Percentiles rank a stretch among this genome's conserved stretches.
Conservation (phyloP, 1,140 invertebrate species). For the Grapholita molesta region DNA sequence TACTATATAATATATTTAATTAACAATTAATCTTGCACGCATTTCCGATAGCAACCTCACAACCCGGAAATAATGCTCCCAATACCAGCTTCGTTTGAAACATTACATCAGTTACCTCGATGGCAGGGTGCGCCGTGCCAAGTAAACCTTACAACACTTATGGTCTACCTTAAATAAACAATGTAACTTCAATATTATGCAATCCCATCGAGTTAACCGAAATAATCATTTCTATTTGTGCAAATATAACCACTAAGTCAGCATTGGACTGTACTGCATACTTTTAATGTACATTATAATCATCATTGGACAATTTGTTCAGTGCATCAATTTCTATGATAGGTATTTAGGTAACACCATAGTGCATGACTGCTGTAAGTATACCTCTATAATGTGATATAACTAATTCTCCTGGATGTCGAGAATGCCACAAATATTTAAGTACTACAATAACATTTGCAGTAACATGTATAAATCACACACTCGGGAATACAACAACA, state of each 20-base stretch:
- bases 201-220: not conserved
- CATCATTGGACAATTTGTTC: slow-evolving; percentile 29
- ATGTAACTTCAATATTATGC: not conserved
- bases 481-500: slow-evolving; percentile 9
- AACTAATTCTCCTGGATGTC: not conserved
- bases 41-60: slow-evolving; percentile 74
- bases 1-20: slow-evolving; percentile 58
- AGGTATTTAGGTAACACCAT: slow-evolving; percentile 52
- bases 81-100: slow-evolving; percentile 72
- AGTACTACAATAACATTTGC: slow-evolving; percentile 16
- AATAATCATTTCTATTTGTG: slow-evolving; percentile 12
- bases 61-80: slow-evolving; percentile 77
- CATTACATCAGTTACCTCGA: slow-evolving; percentile 20
- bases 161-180: not conserved
- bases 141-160: not conserved
- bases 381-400: slow-evolving; percentile 25
- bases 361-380: slow-evolving; percentile 14
- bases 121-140: not conserved
- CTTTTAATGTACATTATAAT: slow-evolving; percentile 30
- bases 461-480: not conserved
- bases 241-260: slow-evolving; percentile 14
- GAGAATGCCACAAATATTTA: slow-evolving; percentile 2
- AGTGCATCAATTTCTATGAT: slow-evolving; percentile 47
- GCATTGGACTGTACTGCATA: slow-evolving; percentile 12
- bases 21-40: slow-evolving; percentile 65